Percentiles rank a stretch among this genome's conserved stretches.
Evolutionary conservation across 2,888 invertebrate species (phyloP).

Genomic region (Coelopa pilipes): DNA sequence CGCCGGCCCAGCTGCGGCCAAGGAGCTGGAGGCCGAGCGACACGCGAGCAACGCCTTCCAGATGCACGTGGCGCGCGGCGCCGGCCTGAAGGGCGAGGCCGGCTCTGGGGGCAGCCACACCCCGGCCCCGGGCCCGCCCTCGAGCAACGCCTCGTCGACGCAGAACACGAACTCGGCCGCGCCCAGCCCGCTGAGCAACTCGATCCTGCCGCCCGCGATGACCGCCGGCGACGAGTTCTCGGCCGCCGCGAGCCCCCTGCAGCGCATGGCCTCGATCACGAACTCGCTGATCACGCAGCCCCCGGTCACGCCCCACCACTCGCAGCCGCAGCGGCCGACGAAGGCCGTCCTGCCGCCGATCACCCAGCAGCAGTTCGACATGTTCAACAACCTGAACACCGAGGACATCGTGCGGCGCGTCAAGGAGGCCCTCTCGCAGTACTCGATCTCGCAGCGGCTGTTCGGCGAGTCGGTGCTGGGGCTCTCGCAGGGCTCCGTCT

Average conservation of each 20-base stretch:
- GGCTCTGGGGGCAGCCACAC: conserved; percentile 71
- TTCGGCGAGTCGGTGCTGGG: conserved; percentile 99
- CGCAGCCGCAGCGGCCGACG: conserved; percentile 86
- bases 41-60: conserved; percentile 77
- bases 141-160: conserved; percentile 47
- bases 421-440: conserved; percentile 93
- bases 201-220: conserved; percentile 86
- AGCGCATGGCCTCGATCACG: conserved; percentile 97
- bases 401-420: conserved; percentile 98
- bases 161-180: conserved; percentile 77
- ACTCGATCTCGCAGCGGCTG: conserved; percentile 96
- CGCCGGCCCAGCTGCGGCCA: conserved; percentile 69
- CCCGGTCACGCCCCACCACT: conserved; percentile 85
- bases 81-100: conserved; percentile 67
- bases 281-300: conserved; percentile 95
- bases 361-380: conserved; percentile 98
- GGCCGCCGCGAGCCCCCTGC: conserved; percentile 91
- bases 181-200: conserved; percentile 85
- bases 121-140: conserved; percentile 55
- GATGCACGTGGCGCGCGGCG: conserved; percentile 80
- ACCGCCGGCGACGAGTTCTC: conserved; percentile 84
- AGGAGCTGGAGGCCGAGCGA: conserved; percentile 52
- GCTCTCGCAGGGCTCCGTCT: conserved; percentile 95
- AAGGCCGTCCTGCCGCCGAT: conserved; percentile 98
- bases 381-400: conserved; percentile 97